Evolutionary conservation across 2,797 vertebrate species (phyloP).

Genomic region (Platyrinchus mystaceus): DNA sequence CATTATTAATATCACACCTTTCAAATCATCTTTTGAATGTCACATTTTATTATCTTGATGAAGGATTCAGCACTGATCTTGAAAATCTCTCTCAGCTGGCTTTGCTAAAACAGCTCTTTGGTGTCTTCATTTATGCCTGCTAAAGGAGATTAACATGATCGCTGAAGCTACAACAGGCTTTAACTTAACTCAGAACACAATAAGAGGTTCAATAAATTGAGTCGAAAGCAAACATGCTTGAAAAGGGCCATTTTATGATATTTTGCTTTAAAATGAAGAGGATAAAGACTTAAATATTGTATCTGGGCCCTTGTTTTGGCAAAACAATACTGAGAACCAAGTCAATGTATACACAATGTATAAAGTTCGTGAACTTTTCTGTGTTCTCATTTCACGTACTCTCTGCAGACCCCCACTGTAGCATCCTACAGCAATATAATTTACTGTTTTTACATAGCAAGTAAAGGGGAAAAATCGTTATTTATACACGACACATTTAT

Average conservation of each 20-base stretch:
- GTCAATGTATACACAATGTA: not conserved
- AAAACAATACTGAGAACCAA: not conserved
- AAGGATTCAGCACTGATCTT: not conserved
- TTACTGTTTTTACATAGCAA: not conserved
- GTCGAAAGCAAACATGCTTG: not conserved
- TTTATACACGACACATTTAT: not conserved
- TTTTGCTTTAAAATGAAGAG: not conserved
- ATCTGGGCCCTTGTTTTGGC: fast-evolving
- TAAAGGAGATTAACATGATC: not conserved
- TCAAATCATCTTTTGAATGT: not conserved
- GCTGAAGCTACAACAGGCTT: not conserved
- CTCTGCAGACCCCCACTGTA: not conserved
- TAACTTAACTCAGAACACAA: not conserved
- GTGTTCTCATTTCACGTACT: not conserved
- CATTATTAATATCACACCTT: not conserved
- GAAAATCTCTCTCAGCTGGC: not conserved
- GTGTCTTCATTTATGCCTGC: not conserved
- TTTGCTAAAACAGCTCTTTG: not conserved
- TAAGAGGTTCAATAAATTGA: not conserved
- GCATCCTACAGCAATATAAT: not conserved
- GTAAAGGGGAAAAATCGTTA: fast-evolving
- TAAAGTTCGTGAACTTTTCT: not conserved
- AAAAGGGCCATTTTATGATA: not conserved
- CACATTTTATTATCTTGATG: not conserved
- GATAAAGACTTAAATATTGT: not conserved